Evolutionary conservation across 92 coral and sea anemone species (phyloP), one percentile per base, ranked within the genome.

Genomic region (Bergia puertoricense): DNA sequence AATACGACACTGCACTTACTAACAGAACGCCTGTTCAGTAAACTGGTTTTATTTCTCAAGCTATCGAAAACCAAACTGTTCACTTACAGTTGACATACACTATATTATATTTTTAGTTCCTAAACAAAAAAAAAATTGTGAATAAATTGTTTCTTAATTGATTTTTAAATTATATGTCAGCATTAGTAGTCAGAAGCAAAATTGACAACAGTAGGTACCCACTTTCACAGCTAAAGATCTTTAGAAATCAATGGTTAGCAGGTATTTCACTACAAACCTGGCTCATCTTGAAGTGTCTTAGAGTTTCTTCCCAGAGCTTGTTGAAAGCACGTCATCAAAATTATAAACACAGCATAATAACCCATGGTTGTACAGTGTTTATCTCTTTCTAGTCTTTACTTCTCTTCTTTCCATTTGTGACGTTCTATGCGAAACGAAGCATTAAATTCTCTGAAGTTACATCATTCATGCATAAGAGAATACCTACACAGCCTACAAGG

Each of bases 351-450:
- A n/a, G 23, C 40, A 79, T 0, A 46, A 9, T 45, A 2, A 20
- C 4, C 40, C 82, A 79, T 79, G 39, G 40, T 79, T 3, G 48
- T 10, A 14, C 59, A 15, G 43, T 46, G 4, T 50, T 2, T 1
- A 51, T 1, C 44, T 79, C 38, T 45, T 5, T 8, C 66, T 77
- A 5, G 15, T 22, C 48, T 79, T 44, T 48, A 45, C 10, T 22
- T 23, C 40, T 45, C 22, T 11, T n/a, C 3, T 10, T 78, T 22
- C 37, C 82, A n/a, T 79, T 38, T 46, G 6, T 44, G 59, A 42
- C 80, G 16, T 76, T 15, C 46, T 51, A 2, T 46, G 82, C 82
- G 42, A 79, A 46, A 79, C 43, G 82, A 48, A 37, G 67, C 82
- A 50, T 79, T n/a, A 48, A 46, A 40, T 50, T 48, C 82, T 3